Evolutionary conservation across 2,888 invertebrate species (phyloP).

Genomic region (Dioctria rufipes): DNA sequence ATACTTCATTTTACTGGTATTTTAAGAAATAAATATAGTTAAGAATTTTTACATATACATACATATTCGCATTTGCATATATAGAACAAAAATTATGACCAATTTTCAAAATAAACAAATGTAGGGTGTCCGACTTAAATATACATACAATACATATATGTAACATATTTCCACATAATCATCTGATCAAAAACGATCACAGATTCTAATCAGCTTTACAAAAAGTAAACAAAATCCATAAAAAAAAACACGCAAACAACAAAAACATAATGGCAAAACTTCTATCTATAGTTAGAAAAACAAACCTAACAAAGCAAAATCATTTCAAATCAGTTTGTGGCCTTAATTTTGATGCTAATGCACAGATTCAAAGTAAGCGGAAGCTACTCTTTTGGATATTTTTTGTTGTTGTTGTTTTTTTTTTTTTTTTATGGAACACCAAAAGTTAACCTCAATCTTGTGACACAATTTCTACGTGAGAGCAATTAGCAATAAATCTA

Average conservation of each 20-base stretch:
- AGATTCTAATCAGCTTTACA: slow-evolving; percentile 19
- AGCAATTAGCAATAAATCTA: slow-evolving; percentile 32
- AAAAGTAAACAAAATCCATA: slow-evolving; percentile 18
- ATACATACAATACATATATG: too few relatives aligned
- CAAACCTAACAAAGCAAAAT: slow-evolving; percentile 17
- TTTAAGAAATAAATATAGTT: too few relatives aligned
- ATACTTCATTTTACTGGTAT: too few relatives aligned
- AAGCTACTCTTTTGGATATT: slow-evolving; percentile 20
- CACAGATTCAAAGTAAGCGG: slow-evolving; percentile 23
- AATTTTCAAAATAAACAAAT: slow-evolving; percentile 15
- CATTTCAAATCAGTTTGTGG: slow-evolving; percentile 1
- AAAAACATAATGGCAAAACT: not conserved
- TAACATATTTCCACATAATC: not conserved
- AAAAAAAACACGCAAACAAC: not conserved
- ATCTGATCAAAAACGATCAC: slow-evolving; percentile 1
- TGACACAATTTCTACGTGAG: slow-evolving; percentile 43
- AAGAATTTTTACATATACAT: too few relatives aligned
- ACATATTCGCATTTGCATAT: too few relatives aligned
- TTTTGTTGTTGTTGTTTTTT: not conserved
- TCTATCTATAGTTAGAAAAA: not conserved
- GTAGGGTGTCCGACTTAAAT: slow-evolving; percentile 25
- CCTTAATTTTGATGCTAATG: slow-evolving; percentile 45
- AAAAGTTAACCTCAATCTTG: slow-evolving; percentile 44
- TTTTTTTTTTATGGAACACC: slow-evolving; percentile 11
- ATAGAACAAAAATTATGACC: too few relatives aligned